Evolutionary conservation across 2,888 invertebrate genomes (phyloP).

Genomic region (Acleris emargana): DNA sequence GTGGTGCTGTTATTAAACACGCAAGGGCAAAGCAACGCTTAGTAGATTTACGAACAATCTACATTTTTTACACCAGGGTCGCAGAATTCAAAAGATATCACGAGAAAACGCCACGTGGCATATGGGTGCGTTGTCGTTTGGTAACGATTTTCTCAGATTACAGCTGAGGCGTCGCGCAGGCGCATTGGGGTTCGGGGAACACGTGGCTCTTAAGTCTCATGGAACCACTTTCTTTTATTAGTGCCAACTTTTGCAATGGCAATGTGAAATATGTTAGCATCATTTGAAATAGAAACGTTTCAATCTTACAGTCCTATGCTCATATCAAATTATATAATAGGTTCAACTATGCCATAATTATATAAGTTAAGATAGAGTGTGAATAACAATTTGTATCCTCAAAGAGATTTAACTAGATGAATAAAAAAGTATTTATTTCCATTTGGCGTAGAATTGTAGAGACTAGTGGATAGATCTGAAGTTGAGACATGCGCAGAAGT

Average conservation of each 20-base stretch:
- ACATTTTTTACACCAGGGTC: background rate
- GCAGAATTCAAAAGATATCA: background rate
- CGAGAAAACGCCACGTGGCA: conserved; percentile 52
- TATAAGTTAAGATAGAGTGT: background rate
- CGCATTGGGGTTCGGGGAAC: conserved; percentile 59
- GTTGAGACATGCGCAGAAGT: conserved; percentile 66
- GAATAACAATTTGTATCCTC: too few relatives aligned
- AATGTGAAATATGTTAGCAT: background rate
- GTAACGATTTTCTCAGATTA: conserved; percentile 78
- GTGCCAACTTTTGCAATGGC: conserved; percentile 9
- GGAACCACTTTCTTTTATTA: conserved; percentile 30
- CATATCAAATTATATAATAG: background rate
- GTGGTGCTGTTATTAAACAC: too few relatives aligned
- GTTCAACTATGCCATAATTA: background rate
- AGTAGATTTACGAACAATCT: too few relatives aligned
- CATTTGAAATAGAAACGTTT: background rate
- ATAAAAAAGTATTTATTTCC: too few relatives aligned
- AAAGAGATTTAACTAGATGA: background rate
- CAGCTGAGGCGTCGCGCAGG: conserved; percentile 72
- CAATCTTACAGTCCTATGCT: too few relatives aligned
- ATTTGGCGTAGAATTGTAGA: conserved; percentile 39
- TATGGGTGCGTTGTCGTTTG: conserved; percentile 54
- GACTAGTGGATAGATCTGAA: conserved; percentile 55
- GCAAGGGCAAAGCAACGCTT: too few relatives aligned
- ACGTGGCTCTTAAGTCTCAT: conserved; percentile 58